phyloP scores from a whole-genome alignment of 2,888 invertebrate genomes.

The Halictus quadricinctus region DNA sequence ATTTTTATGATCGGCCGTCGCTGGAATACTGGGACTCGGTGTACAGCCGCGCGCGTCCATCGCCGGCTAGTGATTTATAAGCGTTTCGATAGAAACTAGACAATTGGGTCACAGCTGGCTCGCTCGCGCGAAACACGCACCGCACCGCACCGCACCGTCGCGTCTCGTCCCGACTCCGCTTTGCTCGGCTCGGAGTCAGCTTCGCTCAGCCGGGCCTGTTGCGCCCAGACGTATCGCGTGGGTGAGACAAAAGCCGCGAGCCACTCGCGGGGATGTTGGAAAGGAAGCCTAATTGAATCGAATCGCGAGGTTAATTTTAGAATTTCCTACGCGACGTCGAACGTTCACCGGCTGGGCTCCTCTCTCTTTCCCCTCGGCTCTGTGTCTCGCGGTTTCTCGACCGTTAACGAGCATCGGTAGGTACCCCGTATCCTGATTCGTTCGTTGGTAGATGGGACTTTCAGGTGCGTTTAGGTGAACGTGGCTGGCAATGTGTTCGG shows the following conservation, averaged over 20 bases:
- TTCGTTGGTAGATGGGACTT: neutral
- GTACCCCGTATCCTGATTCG: neutral
- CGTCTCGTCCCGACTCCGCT: neutral
- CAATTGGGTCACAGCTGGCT: constrained; percentile 63
- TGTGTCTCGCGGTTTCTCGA: constrained; percentile 3
- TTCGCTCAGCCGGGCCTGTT: neutral
- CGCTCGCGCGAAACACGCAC: constrained; percentile 29
- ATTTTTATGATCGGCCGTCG: constrained; percentile 29
- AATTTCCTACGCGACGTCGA: constrained; percentile 44
- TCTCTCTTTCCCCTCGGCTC: neutral
- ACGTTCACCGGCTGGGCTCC: constrained; percentile 16
- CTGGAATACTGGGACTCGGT: neutral
- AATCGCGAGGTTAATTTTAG: constrained; percentile 52
- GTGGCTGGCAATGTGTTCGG: neutral
- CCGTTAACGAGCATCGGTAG: constrained; percentile 3
- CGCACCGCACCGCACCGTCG: neutral
- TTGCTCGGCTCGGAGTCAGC: neutral
- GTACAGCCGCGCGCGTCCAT: constrained; percentile 18
- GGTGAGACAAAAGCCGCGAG: constrained; percentile 56
- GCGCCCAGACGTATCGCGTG: constrained; percentile 45
- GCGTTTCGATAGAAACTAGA: constrained; percentile 59
- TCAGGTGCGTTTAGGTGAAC: constrained; percentile 6
- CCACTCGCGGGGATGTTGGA: constrained; percentile 34
- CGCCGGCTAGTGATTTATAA: constrained; percentile 43
- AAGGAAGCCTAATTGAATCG: constrained; percentile 54